Conservation (phyloP, 1,140 invertebrate species). For the Achatina immaculata region DNA sequence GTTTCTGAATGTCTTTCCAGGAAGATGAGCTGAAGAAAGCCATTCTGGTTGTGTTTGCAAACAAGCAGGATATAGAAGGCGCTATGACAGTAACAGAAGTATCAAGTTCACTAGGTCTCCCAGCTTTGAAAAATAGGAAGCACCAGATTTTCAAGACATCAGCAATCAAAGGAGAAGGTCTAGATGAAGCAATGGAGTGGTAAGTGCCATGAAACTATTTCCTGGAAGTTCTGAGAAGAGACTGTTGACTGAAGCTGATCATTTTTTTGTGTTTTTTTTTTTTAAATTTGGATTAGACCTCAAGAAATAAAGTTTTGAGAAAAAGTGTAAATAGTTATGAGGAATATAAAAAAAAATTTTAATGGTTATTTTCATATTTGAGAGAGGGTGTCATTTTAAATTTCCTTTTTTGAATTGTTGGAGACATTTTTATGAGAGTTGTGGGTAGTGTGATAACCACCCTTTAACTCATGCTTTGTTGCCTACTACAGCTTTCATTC, state of each 20-base stretch:
- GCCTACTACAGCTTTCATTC: too few relatives aligned
- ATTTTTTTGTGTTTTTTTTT: not conserved
- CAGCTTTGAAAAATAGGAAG: conserved; percentile 94
- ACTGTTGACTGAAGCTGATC: not conserved
- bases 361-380: too few relatives aligned
- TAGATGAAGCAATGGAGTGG: conserved; percentile 99
- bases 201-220: conserved; percentile 52
- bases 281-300: too few relatives aligned
- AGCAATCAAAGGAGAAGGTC: conserved; percentile 96
- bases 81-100: conserved; percentile 97
- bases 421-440: too few relatives aligned
- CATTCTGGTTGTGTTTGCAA: conserved; percentile 95
- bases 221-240: too few relatives aligned
- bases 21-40: conserved; percentile 97
- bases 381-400: too few relatives aligned
- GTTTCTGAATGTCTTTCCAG: conserved; percentile 75
- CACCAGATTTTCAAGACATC: conserved; percentile 99
- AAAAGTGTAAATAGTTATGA: too few relatives aligned
- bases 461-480: too few relatives aligned
- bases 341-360: too few relatives aligned
- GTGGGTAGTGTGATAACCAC: too few relatives aligned
- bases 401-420: too few relatives aligned
- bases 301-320: too few relatives aligned
- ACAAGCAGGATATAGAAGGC: conserved; percentile 99
- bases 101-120: conserved; percentile 94